Evolutionary conservation across 1,140 invertebrate species (phyloP).

Genomic region (Eciton burchellii): DNA sequence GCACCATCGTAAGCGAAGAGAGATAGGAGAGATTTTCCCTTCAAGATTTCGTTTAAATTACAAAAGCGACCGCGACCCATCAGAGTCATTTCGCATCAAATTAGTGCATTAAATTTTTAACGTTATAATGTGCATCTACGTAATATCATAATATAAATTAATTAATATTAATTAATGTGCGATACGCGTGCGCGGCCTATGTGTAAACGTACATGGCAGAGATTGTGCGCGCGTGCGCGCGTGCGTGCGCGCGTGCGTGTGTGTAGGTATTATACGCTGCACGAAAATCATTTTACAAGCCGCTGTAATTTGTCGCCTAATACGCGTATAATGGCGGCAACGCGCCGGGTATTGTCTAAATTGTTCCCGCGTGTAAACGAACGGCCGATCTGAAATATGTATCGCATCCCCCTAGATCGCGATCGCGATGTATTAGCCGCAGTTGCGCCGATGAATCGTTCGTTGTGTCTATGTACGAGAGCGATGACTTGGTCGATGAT

Average conservation of each 20-base stretch:
- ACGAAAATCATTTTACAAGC: conserved; percentile 46
- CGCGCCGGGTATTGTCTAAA: conserved; percentile 50
- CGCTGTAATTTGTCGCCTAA: conserved; percentile 46
- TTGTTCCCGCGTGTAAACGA: conserved; percentile 55
- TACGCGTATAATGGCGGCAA: conserved; percentile 45
- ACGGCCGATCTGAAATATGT: conserved; percentile 41
- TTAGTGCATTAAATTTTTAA: conserved; percentile 23
- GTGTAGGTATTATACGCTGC: conserved; percentile 24
- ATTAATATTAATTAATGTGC: conserved; percentile 25
- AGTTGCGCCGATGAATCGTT: conserved; percentile 9
- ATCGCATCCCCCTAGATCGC: conserved; percentile 34
- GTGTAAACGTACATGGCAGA: conserved; percentile 12
- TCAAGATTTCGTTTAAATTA: background rate
- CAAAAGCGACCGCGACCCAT: background rate
- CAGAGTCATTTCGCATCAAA: background rate
- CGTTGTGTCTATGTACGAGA: conserved; percentile 23
- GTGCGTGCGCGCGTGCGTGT: no score
- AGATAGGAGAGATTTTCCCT: background rate
- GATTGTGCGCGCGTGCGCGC: no score
- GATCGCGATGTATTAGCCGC: conserved; percentile 41
- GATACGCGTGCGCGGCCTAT: background rate
- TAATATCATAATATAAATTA: conserved; percentile 13
- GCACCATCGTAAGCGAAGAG: background rate
- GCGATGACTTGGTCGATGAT: conserved; percentile 24
- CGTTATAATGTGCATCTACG: conserved; percentile 17